Percentiles rank a stretch among this genome's conserved stretches.
phyloP scores from a whole-genome alignment of 2,113 vertebrate species.

The Hippolais icterina region DNA sequence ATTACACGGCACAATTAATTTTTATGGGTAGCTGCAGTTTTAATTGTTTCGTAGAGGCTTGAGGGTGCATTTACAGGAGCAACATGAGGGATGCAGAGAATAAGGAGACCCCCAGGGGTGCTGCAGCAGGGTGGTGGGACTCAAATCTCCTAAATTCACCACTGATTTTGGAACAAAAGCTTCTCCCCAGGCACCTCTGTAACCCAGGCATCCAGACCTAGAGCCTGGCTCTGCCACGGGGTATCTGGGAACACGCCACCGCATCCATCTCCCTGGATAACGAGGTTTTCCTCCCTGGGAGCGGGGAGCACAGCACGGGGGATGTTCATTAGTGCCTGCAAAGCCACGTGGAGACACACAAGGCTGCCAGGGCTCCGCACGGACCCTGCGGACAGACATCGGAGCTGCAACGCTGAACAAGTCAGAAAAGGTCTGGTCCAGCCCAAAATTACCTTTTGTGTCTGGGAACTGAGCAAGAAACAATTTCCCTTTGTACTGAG shows the following conservation, averaged over 20 bases:
- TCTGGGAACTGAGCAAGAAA: neutral
- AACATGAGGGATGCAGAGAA: neutral
- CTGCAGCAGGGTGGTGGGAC: neutral
- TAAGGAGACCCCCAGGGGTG: neutral
- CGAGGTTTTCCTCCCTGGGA: neutral
- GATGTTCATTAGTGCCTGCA: neutral
- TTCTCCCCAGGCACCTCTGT: neutral
- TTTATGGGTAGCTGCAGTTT: neutral
- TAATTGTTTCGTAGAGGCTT: neutral
- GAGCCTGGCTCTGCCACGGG: neutral
- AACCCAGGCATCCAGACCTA: neutral
- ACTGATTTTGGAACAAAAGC: neutral
- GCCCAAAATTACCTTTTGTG: neutral
- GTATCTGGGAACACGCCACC: neutral
- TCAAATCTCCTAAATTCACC: neutral
- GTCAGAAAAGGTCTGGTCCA: neutral
- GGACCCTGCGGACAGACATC: rapidly evolving
- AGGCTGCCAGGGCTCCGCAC: neutral
- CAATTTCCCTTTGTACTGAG: rapidly evolving
- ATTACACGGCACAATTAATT: neutral
- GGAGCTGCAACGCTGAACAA: neutral
- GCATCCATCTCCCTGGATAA: neutral
- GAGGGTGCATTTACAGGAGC: neutral
- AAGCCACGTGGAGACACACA: neutral
- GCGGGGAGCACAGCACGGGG: neutral